These are phyloP conservation scores for Catharus bicknelli DNA, from an alignment of 2,113 vertebrate species.

Conservation along the genomic window DNA sequence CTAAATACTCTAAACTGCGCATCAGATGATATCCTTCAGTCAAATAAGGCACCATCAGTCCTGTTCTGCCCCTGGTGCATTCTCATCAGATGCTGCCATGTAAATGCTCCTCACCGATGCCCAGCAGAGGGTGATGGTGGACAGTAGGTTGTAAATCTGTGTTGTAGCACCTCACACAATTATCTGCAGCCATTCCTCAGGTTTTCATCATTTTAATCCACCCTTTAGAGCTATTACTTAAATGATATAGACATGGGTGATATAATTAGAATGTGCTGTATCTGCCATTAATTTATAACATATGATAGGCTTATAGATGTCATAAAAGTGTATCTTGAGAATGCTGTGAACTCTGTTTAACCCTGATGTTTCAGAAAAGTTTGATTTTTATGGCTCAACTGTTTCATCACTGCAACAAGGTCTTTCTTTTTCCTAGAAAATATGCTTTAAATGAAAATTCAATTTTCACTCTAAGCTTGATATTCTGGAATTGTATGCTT, in stretches of 20 bases:
- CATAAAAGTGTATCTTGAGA: slow-evolving; percentile 61
- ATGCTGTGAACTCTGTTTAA: slow-evolving; percentile 63
- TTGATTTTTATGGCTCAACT: slow-evolving; percentile 40
- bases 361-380: slow-evolving; percentile 58
- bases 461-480: background rate
- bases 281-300: slow-evolving; percentile 59
- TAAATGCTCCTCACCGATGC: background rate
- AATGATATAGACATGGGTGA: slow-evolving; percentile 53
- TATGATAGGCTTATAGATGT: slow-evolving; percentile 62
- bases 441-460: background rate
- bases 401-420: background rate
- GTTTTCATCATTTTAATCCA: slow-evolving; percentile 57
- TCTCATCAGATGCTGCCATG: background rate
- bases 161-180: background rate
- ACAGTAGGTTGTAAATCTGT: slow-evolving; percentile 55
- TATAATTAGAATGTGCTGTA: slow-evolving; percentile 54
- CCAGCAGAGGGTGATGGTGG: slow-evolving; percentile 67
- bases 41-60: background rate
- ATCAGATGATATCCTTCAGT: background rate
- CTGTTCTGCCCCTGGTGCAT: background rate
- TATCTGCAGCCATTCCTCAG: slow-evolving; percentile 17
- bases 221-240: slow-evolving; percentile 61
- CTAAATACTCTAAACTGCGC: background rate
- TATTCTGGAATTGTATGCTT: background rate
- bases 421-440: background rate